Evolutionary conservation across 2,797 vertebrate genomes (phyloP), one percentile per base, ranked within the genome.

Genomic region (Micrastur ruficollis): DNA sequence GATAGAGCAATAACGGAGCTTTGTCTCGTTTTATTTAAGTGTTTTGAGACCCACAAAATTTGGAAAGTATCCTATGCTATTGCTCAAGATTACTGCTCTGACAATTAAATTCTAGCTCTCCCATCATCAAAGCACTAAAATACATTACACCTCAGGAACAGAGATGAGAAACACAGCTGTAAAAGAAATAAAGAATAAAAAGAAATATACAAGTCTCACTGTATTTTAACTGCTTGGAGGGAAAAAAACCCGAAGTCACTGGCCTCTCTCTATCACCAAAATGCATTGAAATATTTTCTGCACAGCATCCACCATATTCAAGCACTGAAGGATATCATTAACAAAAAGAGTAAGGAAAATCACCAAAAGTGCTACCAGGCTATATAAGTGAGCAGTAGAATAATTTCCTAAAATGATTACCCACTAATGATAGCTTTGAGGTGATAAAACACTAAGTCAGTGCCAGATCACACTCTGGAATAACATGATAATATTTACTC

Each of bases 321-420:
- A 93, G 58, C 68, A 84, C 58, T 76, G 42, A 67, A 89, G 71
- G 71, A 72, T 88, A 92, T 88, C 75, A 86, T 81, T 91, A 83
- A 71, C 56, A 95, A 61, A 93, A 91, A 95, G 32, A 40, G 65
- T 55, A 80, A 79, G 42, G 84, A 92, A 96, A 79, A 71, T 65
- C 61, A 88, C 55, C 56, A 82, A 14, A 93, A 90, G n/a, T 72
- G 55, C n/a, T 88, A 85, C 44, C 46, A 88, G 66, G 46, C 47
- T 90, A 73, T 62, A 93, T 82, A 94, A 97, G 89, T 46, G 71
- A 96, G 88, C 86, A 93, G 47, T 50, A 84, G 80, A 93, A 95
- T 81, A 92, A 94, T 97, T 96, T 96, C 86, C 91, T 96, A 90
- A 90, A 95, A 96, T 87, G 19, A 91, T 74, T 89, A 94, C 44